A percentile compares a stretch with the other conserved stretches of the same genome.
These are phyloP conservation scores for Conistra vaccinii DNA, from an alignment of 2,888 invertebrate species.

Conservation along the genomic window DNA sequence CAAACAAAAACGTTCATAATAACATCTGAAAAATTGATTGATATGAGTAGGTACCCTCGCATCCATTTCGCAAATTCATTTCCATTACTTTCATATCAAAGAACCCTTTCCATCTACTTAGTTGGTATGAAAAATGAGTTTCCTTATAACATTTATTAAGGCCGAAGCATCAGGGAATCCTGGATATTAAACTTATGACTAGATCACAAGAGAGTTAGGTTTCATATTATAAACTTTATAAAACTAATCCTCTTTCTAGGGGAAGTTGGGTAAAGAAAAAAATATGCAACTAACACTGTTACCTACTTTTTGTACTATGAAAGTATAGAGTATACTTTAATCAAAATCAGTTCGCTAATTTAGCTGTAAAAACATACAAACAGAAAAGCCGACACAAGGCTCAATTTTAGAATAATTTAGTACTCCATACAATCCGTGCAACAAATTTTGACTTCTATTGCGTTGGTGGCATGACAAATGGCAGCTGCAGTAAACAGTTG, in stretches of 20 bases:
- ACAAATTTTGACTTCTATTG: too few relatives aligned
- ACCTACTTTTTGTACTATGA: too few relatives aligned
- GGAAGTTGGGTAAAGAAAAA: neutral
- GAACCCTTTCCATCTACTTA: slow-evolving; percentile 46
- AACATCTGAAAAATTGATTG: slow-evolving; percentile 20
- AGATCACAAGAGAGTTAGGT: slow-evolving; percentile 25
- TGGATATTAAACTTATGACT: slow-evolving; percentile 42
- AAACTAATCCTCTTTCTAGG: neutral
- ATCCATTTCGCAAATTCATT: slow-evolving; percentile 35
- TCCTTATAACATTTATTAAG: slow-evolving; percentile 47
- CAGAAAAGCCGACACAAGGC: neutral
- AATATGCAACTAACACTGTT: too few relatives aligned
- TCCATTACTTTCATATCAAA: slow-evolving; percentile 51
- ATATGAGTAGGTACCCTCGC: neutral
- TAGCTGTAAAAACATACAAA: neutral
- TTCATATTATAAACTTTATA: neutral
- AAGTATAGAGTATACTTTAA: too few relatives aligned
- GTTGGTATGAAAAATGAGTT: slow-evolving; percentile 59
- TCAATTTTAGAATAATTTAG: neutral
- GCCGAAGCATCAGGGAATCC: slow-evolving; percentile 23
- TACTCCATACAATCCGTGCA: too few relatives aligned
- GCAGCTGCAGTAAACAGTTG: too few relatives aligned
- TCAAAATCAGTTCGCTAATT: neutral
- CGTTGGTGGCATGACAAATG: too few relatives aligned
- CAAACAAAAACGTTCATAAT: slow-evolving; percentile 13